Base-by-base conservation (phyloP, 2,888 invertebrate species). In the Agrochola litura region DNA sequence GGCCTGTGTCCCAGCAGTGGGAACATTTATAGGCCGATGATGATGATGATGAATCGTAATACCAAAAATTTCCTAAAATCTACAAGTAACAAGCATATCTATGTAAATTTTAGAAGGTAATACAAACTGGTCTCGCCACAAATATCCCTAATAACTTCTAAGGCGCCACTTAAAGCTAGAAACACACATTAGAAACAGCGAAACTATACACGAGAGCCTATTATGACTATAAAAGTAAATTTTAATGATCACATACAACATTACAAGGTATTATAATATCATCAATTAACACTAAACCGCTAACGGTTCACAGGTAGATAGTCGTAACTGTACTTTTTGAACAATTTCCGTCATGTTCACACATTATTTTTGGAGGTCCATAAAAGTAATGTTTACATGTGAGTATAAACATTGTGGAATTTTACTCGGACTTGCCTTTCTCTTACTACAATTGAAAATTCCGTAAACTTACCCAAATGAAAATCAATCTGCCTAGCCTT, bases 231-330 rank as follows among this genome's bases (percentile, higher is more conserved):
- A 87, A 86, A 86, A 83, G 79, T 83, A 79, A 72, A 76, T 66
- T 84, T 84, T 79, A 81, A 86, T 86, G 70, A 76, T 75, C 77
- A 73, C 77, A 84, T 73, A 73, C 54, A 81, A 69, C 75, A 79
- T 81, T 89, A 88, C 75, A 87, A 80, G 70, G 80, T 60, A 71
- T 75, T 83, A 90, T 90, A 87, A 89, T 88, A 85, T 84, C 87
- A 89, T 81, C 88, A 89, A 88, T 90, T 91, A 90, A 81, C 84
- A 78, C 72, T 71, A 73, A 71, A 77, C 82, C 77, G 88, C 86
- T 89, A 90, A 88, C 81, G 82, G 80, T 72, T 49, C 61, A 61
- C 71, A 60, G 58, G 68, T 72, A 81, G 79, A 79, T 83, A 76
- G 82, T 84, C 76, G 67, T 86, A 85, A 86, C 86, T 83, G 88